These are phyloP conservation scores for Chelonia mydas DNA, from an alignment of 2,797 vertebrate species.

Conservation along the genomic window DNA sequence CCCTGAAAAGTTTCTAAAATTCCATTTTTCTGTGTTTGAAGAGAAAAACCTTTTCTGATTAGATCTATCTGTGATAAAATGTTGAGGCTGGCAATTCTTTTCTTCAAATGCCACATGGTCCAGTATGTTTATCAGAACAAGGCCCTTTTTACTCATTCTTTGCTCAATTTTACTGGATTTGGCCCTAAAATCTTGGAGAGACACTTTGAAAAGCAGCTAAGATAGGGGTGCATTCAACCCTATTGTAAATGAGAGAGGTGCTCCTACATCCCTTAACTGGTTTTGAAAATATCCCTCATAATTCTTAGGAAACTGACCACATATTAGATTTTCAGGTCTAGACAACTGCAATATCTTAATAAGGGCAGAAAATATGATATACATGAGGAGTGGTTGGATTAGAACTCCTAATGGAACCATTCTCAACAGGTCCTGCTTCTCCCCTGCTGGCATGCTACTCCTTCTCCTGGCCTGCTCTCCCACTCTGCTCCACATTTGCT, in stretches of 20 bases:
- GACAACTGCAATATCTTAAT: neutral
- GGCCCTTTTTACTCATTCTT: neutral
- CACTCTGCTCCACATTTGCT: neutral
- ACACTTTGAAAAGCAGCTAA: neutral
- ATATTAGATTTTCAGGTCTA: neutral
- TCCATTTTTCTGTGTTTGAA: neutral
- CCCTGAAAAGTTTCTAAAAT: neutral
- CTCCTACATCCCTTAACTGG: neutral
- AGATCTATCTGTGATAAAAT: neutral
- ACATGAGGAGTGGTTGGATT: neutral
- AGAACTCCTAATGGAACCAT: neutral
- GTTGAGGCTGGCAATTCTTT: neutral
- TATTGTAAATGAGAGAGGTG: neutral
- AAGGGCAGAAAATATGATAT: neutral
- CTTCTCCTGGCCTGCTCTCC: neutral
- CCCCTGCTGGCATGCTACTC: neutral
- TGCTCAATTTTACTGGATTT: neutral
- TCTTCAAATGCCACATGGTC: neutral
- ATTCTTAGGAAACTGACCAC: neutral
- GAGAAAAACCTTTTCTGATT: neutral
- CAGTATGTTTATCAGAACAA: neutral
- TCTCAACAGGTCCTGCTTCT: neutral
- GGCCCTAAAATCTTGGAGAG: neutral
- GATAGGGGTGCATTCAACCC: neutral
- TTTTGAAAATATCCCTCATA: neutral